phyloP scores from a whole-genome alignment of 1,140 invertebrate genomes.

The Bombus waltoni region DNA sequence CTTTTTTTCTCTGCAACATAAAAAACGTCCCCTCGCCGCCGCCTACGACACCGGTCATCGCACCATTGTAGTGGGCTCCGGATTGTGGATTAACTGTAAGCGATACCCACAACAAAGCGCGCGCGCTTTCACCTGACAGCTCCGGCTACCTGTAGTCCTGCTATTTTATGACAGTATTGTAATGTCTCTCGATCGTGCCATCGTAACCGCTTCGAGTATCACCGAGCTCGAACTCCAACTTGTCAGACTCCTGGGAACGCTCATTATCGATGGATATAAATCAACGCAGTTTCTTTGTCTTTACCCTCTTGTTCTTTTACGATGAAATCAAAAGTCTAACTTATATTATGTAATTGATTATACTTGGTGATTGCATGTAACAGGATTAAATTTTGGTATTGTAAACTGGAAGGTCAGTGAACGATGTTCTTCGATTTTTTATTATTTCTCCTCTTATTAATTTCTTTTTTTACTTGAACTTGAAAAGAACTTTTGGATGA shows the following conservation, averaged over 20 bases:
- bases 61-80: slow-evolving; percentile 46
- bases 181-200: slow-evolving; percentile 30
- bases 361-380: background rate
- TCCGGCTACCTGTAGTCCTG: slow-evolving; percentile 34
- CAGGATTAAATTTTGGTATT: background rate
- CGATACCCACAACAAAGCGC: slow-evolving; percentile 57
- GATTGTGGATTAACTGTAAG: slow-evolving; percentile 62
- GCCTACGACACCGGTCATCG: slow-evolving; percentile 47
- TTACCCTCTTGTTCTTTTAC: background rate
- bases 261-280: background rate
- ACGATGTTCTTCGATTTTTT: background rate
- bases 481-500: background rate
- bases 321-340: background rate
- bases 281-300: background rate
- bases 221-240: background rate
- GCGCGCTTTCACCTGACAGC: slow-evolving; percentile 42
- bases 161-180: slow-evolving; percentile 29
- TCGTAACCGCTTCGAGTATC: background rate
- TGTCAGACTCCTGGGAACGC: background rate
- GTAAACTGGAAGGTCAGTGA: background rate
- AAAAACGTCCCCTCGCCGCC: slow-evolving; percentile 7
- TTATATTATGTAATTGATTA: background rate
- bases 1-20: slow-evolving; percentile 15
- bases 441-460: background rate
- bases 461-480: background rate